A percentile compares a stretch with the other conserved stretches of the same genome.
These are phyloP conservation scores for Mustela lutreola DNA, from an alignment of 2,113 vertebrate genomes.

Conservation along the genomic window DNA sequence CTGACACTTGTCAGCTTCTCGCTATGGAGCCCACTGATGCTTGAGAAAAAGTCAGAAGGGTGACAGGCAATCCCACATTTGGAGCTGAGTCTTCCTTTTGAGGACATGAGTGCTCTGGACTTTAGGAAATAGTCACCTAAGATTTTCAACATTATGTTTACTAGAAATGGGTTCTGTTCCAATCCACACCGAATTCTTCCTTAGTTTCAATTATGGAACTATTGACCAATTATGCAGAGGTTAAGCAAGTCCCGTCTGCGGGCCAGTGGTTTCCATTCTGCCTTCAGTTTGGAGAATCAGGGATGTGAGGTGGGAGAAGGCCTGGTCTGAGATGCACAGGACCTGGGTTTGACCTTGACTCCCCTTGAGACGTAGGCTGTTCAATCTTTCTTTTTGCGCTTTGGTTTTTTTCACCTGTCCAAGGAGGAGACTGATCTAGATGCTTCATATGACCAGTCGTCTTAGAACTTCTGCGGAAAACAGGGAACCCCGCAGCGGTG, in stretches of 20 bases:
- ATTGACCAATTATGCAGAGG: neutral
- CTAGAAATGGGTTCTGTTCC: neutral
- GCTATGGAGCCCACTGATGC: neutral
- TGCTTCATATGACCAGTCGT: neutral
- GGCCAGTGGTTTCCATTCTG: neutral
- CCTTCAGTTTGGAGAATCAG: neutral
- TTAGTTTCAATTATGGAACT: neutral
- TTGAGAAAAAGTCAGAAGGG: neutral
- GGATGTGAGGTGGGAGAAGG: neutral
- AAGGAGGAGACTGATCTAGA: neutral
- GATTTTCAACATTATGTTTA: neutral
- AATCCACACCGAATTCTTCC: neutral
- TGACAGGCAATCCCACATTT: neutral
- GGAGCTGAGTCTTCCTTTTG: neutral
- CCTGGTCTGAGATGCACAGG: neutral
- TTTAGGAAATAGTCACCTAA: constrained; percentile 13
- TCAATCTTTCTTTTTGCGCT: neutral
- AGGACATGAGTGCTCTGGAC: neutral
- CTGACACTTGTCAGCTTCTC: neutral
- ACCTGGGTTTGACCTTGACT: neutral
- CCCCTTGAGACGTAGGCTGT: neutral
- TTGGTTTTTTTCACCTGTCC: neutral
- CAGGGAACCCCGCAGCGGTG: accelerated
- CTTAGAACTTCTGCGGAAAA: neutral
- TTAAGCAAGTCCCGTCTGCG: neutral